Conservation (phyloP, 2,113 vertebrate genomes). For the Mystacornis crossleyi region DNA sequence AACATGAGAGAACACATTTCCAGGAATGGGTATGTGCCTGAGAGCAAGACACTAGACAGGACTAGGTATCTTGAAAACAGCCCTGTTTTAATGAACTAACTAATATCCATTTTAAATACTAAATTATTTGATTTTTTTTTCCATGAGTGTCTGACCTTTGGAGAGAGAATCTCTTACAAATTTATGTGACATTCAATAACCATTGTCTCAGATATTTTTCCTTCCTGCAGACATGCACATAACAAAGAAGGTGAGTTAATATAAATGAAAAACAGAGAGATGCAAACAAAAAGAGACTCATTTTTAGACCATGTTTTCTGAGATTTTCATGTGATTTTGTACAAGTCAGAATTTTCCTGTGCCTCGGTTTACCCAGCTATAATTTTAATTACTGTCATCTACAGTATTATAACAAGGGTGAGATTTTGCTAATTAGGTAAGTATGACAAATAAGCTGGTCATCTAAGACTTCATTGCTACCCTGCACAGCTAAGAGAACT, state of each 20-base stretch:
- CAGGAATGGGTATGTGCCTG: conserved; percentile 31
- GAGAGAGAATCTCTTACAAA: not conserved
- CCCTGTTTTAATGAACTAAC: not conserved
- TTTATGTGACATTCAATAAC: not conserved
- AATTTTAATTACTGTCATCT: not conserved
- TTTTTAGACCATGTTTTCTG: not conserved
- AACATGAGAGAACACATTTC: conserved; percentile 55
- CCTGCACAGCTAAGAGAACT: not conserved
- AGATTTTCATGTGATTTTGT: not conserved
- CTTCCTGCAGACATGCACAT: not conserved
- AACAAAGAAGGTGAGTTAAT: not conserved
- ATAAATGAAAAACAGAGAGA: not conserved
- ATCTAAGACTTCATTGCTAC: not conserved
- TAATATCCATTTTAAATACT: not conserved
- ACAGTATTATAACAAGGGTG: not conserved
- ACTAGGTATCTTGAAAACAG: not conserved
- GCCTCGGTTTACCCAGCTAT: not conserved
- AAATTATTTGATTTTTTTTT: not conserved
- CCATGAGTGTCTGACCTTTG: not conserved
- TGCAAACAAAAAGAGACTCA: not conserved
- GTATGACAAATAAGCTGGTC: not conserved
- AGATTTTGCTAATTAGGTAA: not conserved
- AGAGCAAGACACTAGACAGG: not conserved
- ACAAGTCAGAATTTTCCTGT: not conserved
- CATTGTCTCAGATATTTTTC: not conserved